Evolutionary conservation across 1,140 invertebrate genomes (phyloP).

Genomic region (Zaprionus lachaisei): DNA sequence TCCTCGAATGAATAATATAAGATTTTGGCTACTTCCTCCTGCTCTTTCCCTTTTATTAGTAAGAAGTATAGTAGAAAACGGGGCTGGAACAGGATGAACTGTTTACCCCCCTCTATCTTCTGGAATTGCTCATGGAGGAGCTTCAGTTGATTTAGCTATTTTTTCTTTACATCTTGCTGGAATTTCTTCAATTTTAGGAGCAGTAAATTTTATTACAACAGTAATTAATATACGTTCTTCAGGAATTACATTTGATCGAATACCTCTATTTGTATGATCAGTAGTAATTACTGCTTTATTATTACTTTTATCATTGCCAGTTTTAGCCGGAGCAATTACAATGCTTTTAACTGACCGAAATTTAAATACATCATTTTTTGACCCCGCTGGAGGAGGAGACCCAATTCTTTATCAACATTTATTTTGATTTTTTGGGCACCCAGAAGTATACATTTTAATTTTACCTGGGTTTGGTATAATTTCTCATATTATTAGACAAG

Average conservation of each 20-base stretch:
- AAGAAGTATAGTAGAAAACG: slow-evolving; percentile 86
- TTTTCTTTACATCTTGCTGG: slow-evolving; percentile 89
- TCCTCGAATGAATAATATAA: slow-evolving; percentile 91
- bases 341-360: no score
- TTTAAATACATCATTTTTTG: no score
- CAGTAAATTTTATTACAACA: slow-evolving; percentile 88
- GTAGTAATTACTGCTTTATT: slow-evolving; percentile 88
- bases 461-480: slow-evolving; percentile 88
- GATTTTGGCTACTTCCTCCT: slow-evolving; percentile 89
- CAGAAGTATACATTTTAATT: slow-evolving; percentile 91
- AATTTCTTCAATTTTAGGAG: slow-evolving; percentile 88
- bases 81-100: slow-evolving; percentile 88
- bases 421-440: slow-evolving; percentile 89
- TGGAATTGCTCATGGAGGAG: slow-evolving; percentile 86
- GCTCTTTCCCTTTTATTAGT: slow-evolving; percentile 87
- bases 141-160: slow-evolving; percentile 89
- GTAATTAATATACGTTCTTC: slow-evolving; percentile 86
- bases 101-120: slow-evolving; percentile 88
- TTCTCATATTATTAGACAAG: slow-evolving; percentile 87
- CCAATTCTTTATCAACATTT: no score
- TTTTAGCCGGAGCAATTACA: no score
- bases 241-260: slow-evolving; percentile 85
- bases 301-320: no score
- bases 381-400: no score
- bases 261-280: slow-evolving; percentile 88